Evolutionary conservation across 2,797 vertebrate genomes (phyloP), one percentile per base, ranked within the genome.

Genomic region (Craterocephalus amniculus): DNA sequence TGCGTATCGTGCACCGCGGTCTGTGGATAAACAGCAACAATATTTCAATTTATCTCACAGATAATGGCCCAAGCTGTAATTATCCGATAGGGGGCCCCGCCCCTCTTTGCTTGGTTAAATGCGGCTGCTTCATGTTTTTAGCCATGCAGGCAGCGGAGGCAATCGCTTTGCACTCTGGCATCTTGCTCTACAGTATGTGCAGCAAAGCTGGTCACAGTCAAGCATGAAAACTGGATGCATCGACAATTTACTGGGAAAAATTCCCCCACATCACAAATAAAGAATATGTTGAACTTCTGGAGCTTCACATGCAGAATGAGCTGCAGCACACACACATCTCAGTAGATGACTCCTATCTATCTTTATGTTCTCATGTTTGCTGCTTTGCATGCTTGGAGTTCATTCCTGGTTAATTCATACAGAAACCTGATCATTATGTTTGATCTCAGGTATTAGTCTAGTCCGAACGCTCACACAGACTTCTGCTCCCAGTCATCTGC

Each of bases 361-460:
- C 43, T 48, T 18, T 48, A 48, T 48, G 9, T 20, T 48, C 43
- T 20, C 18, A 66, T 83, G 72, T 76, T 63, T 56, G 27, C 68
- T 73, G 49, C 59, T 72, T 65, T 81, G 66, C 78, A 79, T 78
- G 76, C 63, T 54, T 7, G 13, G 38, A 80, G 66, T 77, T 76
- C 18, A 80, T 65, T 67, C 58, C 68, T 12, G 68, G 82, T 88
- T 65, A 66, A 68, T 84, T 85, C 57, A 51, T 14, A 57, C 59
- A 32, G 72, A 72, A 70, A 77, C 85, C 65, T 68, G 72, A 84
- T 84, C 70, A 2, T 24, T 61, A 58, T 48, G 10, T 80, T 63
- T 80, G 79, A 84, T 84, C 70, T 78, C 52, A 22, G 64, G 22
- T 73, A 74, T 85, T 77, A 69, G 72, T 81, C 76, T 78, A 20